Evolutionary conservation across 2,797 vertebrate species (phyloP), one percentile per base, ranked within the genome.

Genomic region (Luscinia luscinia): DNA sequence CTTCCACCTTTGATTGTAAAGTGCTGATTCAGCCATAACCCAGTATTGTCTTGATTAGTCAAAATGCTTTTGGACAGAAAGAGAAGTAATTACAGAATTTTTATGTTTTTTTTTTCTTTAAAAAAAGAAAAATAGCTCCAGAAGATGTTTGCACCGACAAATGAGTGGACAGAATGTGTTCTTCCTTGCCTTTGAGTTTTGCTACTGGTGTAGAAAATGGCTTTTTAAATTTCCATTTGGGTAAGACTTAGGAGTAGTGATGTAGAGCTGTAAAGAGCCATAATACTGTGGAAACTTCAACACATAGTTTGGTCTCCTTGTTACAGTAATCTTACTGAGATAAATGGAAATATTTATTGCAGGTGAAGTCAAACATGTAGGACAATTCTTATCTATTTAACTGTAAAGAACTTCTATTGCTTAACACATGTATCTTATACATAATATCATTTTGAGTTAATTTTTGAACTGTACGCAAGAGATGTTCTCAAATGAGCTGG

Each of bases 231-330:
- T 90, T 84, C 32, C 48, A 3, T 55, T 59, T 52, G 63, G 15
- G 2, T 57, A 84, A 43, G 7, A 34, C 6, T 58, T 45, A 26
- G 12, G 15, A 61, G 14, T 55, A 77, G 14, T 27, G 38, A 21
- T 40, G 18, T 26, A 81, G 23, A 90, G 30, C n/a, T 0, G 0
- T 23, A 75, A 38, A 81, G 23, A 90, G 30, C n/a, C 0, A 0
- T 23, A 75, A 38, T 7, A 40, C 34, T 46, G 18, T 34, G 40
- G 36, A 68, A 86, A 64, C 11, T 51, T 75, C 54, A 59, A 24
- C 7, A 26, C 0, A 28, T 26, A 38, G 27, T 70, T 45, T 81
- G 15, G 7, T 49, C 9, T 93, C 43, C 43, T 81, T 93, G 18
- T 66, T 79, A 49, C 0, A 1, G 26, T 23, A 58, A 68, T 58